These are phyloP conservation scores for Acridotheres tristis DNA, from an alignment of 2,797 vertebrate genomes.

Conservation along the genomic window DNA sequence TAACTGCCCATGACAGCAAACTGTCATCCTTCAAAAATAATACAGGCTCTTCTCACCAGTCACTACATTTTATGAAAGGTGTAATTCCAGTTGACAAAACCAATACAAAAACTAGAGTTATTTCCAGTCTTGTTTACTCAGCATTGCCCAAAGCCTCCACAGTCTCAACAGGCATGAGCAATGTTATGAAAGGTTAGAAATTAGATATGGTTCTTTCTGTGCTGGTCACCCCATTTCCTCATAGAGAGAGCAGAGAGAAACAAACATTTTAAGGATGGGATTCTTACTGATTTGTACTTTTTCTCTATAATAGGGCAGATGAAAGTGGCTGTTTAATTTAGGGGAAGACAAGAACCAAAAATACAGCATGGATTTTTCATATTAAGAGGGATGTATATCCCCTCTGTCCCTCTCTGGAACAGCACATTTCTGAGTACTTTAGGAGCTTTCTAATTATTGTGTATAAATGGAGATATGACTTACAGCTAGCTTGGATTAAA, in stretches of 20 bases:
- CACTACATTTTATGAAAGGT: slow-evolving; percentile 6
- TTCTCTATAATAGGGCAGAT: background rate
- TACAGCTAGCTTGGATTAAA: background rate
- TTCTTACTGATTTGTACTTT: background rate
- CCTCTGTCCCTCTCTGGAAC: background rate
- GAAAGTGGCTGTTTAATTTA: background rate
- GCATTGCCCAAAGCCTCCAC: background rate
- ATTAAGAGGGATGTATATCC: background rate
- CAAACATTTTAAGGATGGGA: background rate
- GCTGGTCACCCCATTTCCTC: background rate
- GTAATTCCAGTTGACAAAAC: background rate
- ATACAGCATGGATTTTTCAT: background rate
- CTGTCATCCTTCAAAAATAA: slow-evolving; percentile 22
- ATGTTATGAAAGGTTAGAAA: background rate
- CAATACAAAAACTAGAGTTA: background rate
- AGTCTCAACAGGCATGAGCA: background rate
- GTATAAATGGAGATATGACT: background rate
- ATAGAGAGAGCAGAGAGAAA: background rate
- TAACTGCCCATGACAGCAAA: background rate
- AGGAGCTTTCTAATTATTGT: background rate
- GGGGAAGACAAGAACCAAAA: background rate
- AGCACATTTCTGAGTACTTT: background rate
- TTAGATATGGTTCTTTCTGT: background rate
- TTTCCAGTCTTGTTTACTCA: background rate
- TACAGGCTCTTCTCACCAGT: background rate